phyloP scores from a whole-genome alignment of 2,113 vertebrate genomes.

The Chaenogobius annularis region DNA sequence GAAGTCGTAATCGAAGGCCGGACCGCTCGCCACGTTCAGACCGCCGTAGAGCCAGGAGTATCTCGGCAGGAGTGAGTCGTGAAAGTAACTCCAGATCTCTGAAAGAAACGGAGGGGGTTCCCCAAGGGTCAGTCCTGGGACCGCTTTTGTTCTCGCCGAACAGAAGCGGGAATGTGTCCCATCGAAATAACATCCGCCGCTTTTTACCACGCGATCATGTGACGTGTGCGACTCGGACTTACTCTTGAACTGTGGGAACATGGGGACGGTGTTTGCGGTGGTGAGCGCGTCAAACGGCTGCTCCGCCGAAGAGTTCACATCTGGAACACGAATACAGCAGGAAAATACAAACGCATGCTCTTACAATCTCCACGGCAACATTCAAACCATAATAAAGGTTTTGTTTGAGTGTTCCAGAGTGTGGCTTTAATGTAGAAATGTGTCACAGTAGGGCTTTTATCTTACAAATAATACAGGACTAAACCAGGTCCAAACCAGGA shows the following conservation, averaged over 20 bases:
- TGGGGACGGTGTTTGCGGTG: slow-evolving; percentile 88
- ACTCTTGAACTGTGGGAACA: slow-evolving; percentile 86
- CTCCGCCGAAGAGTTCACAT: slow-evolving; percentile 63
- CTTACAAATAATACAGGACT: no score
- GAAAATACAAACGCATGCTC: no score
- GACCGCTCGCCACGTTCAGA: slow-evolving; percentile 70
- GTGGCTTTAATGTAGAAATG: neutral
- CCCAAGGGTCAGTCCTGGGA: neutral
- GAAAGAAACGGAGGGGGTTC: neutral
- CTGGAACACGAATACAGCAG: no score
- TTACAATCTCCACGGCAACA: no score
- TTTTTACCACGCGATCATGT: no score
- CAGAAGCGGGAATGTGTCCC: no score
- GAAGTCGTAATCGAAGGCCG: slow-evolving; percentile 75
- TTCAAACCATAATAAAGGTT: no score
- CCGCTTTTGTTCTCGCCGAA: no score
- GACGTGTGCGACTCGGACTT: slow-evolving; percentile 72
- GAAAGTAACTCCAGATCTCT: slow-evolving; percentile 78
- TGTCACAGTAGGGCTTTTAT: no score
- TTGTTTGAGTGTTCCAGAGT: neutral
- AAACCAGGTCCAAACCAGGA: no score
- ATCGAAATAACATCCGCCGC: no score
- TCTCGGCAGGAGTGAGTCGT: slow-evolving; percentile 60
- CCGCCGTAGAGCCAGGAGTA: slow-evolving; percentile 68
- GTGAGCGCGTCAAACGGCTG: slow-evolving; percentile 85